Evolutionary conservation across 2,888 invertebrate species (phyloP).

Genomic region (Trichopria drosophilae): DNA sequence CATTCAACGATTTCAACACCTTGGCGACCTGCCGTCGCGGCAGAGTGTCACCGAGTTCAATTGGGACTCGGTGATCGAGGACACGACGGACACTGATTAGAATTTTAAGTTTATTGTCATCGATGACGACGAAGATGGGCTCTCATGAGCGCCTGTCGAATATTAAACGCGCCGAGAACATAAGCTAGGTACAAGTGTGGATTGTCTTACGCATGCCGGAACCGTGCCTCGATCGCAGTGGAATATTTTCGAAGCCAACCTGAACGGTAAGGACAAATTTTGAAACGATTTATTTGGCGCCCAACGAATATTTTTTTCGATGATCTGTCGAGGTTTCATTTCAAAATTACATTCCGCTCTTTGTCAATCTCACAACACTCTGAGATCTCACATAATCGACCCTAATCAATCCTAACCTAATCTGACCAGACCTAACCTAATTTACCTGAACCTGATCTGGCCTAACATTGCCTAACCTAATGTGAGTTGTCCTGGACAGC

Average conservation of each 20-base stretch:
- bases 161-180: neutral
- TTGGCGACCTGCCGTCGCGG: constrained; percentile 77
- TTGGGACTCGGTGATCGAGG: constrained; percentile 83
- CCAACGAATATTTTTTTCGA: too few species aligned
- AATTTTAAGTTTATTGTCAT: constrained; percentile 15
- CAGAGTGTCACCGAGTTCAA: constrained; percentile 83
- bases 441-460: neutral
- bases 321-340: too few species aligned
- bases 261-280: too few species aligned
- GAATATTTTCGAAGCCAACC: too few species aligned
- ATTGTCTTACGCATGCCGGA: too few species aligned
- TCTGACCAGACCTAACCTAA: neutral
- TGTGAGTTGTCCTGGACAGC: neutral
- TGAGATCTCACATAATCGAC: too few species aligned
- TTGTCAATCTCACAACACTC: too few species aligned
- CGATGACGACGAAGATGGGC: neutral
- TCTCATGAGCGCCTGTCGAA: neutral
- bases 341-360: too few species aligned
- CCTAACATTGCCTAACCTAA: neutral
- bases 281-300: too few species aligned
- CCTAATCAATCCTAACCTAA: neutral
- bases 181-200: too few species aligned
- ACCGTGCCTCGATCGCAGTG: too few species aligned
- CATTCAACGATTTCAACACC: constrained; percentile 78
- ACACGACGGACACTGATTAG: constrained; percentile 61